Percentiles rank a stretch among this genome's conserved stretches.
Evolutionary conservation across 2,113 vertebrate species (phyloP).

Genomic region (Eurypyga helias): DNA sequence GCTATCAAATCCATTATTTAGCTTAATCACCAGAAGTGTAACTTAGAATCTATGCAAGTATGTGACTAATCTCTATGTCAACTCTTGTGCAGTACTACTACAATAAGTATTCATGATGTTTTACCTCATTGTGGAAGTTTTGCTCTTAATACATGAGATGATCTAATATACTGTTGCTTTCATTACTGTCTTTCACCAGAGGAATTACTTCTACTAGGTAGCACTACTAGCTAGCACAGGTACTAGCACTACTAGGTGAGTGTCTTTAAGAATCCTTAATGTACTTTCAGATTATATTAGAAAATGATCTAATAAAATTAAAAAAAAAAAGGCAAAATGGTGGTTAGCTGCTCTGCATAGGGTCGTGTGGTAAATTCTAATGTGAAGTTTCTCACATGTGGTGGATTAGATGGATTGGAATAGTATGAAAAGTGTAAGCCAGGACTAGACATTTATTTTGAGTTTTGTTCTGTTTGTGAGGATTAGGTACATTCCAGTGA

Average conservation of each 20-base stretch:
- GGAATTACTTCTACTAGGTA: not conserved
- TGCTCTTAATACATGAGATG: not conserved
- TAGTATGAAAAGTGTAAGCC: not conserved
- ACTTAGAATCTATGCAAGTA: not conserved
- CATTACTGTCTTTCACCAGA: not conserved
- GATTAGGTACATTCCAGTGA: not conserved
- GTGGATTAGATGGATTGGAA: not conserved
- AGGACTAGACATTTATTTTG: not conserved
- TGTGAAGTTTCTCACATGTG: not conserved
- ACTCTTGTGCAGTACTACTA: not conserved
- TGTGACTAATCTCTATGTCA: not conserved
- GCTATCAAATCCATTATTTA: not conserved
- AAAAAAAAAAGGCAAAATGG: not conserved
- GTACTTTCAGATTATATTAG: not conserved
- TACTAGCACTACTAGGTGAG: not conserved
- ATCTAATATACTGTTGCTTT: not conserved
- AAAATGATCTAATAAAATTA: not conserved
- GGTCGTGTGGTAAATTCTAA: not conserved
- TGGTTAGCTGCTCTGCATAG: not conserved
- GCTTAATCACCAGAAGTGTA: not conserved
- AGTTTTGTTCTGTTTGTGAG: not conserved
- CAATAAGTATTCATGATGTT: not conserved
- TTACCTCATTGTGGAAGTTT: not conserved
- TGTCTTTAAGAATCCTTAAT: not conserved
- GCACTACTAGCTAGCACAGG: too few relatives aligned